Base-by-base conservation (phyloP, 2,797 vertebrate species). In the Falco naumanni region DNA sequence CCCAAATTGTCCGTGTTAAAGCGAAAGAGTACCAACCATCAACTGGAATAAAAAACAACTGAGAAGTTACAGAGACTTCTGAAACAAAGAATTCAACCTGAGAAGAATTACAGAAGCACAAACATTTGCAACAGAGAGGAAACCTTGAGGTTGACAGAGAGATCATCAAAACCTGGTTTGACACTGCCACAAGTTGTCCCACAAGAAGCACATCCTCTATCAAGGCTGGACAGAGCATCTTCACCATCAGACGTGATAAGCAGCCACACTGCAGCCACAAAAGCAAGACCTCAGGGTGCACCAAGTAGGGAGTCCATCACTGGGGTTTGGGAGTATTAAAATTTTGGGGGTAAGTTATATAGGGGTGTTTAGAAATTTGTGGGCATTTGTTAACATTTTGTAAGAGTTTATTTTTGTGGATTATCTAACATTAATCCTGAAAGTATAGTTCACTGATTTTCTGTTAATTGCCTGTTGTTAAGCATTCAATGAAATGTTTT, bases 161-260 rank as follows among this genome's bases (percentile, higher is more conserved):
- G 5, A 39, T 31, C 41, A 16, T 25, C 25, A 66, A 54, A 93
- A 75, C 1, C 0, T 29, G 11, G 8, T 66, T 47, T 39, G 33
- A 18, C 9, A 9, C 20, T 61, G 47, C 8, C 11, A 5, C 66
- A 64, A 31, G 15, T 17, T 48, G 31, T 65, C 39, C 24, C 61
- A 51, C 17, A n/a, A 76, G 51, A 2, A 18, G 11, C 79, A 61
- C 12, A 64, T 43, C 45, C 34, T 66, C 70, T 78, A 31, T 33
- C 43, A 82, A 66, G 31, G 25, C 33, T 64, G 63, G 39, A 66
- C 11, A 37, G 47, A 80, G 51, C 56, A 53, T 25, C n/a, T 72
- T 43, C 1, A 0, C 24, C 11, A 31, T 33, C 71, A 82, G 21
- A 60, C 17, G 15, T 0, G 0, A 22, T 26, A 15, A 66, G 12